These are phyloP conservation scores for Zophobas morio DNA, from an alignment of 1,140 invertebrate genomes.

Conservation along the genomic window DNA sequence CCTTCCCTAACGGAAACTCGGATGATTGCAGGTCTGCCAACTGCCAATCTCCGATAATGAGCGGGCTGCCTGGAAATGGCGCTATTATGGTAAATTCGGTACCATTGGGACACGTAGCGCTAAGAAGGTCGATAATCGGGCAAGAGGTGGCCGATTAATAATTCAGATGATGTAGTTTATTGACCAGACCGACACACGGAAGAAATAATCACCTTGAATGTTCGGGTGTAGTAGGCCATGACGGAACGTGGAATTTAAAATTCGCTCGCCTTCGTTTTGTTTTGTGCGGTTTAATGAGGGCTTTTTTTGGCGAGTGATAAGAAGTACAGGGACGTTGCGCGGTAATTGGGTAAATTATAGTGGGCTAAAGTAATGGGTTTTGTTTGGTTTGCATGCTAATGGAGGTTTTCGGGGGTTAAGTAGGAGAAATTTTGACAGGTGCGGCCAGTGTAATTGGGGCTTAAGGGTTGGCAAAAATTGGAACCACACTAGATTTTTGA, in stretches of 20 bases:
- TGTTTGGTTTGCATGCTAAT: too few relatives aligned
- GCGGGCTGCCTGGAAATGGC: neutral
- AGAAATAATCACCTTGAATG: slow-evolving; percentile 35
- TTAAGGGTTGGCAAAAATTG: too few relatives aligned
- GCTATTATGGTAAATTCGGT: too few relatives aligned
- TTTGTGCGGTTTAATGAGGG: neutral
- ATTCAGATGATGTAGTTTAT: slow-evolving; percentile 27
- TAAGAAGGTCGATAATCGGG: slow-evolving; percentile 1
- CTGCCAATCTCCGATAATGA: too few relatives aligned
- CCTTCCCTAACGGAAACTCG: slow-evolving; percentile 7
- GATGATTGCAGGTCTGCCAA: neutral
- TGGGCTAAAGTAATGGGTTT: too few relatives aligned
- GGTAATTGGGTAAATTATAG: too few relatives aligned
- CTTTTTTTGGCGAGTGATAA: neutral
- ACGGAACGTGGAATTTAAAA: slow-evolving; percentile 13
- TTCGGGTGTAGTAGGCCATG: slow-evolving; percentile 36
- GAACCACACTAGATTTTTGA: too few relatives aligned
- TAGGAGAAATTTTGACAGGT: too few relatives aligned
- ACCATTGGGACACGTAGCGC: slow-evolving; percentile 8
- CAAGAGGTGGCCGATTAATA: neutral
- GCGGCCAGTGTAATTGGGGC: too few relatives aligned
- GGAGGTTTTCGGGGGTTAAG: too few relatives aligned
- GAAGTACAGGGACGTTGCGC: neutral
- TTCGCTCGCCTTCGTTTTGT: slow-evolving; percentile 4
- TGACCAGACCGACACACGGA: slow-evolving; percentile 29